Evolutionary conservation across 2,797 vertebrate genomes (phyloP).

Genomic region (Adelosebastes latens): DNA sequence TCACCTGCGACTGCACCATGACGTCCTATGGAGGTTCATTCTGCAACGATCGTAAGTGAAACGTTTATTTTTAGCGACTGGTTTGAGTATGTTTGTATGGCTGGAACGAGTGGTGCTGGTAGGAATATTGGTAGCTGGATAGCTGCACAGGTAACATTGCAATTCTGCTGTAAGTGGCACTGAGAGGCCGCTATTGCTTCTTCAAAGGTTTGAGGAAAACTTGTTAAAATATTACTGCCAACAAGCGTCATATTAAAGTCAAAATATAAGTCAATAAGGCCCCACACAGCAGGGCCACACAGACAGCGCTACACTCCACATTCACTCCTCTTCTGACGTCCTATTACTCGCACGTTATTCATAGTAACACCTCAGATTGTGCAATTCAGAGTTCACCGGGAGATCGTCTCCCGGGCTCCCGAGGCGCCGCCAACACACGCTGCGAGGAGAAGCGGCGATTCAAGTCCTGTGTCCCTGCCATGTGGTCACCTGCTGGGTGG

Average conservation of each 20-base stretch:
- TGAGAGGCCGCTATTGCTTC: not conserved
- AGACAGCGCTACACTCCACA: not conserved
- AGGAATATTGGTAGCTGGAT: not conserved
- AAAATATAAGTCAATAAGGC: not conserved
- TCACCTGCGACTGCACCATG: slow-evolving; percentile 94
- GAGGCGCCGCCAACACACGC: not conserved
- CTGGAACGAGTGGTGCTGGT: slow-evolving; percentile 15
- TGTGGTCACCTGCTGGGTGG: slow-evolving; percentile 38
- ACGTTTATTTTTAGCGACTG: not conserved
- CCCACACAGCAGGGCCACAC: not conserved
- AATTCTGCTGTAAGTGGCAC: not conserved
- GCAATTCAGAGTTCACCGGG: not conserved
- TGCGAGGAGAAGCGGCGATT: slow-evolving; percentile 43
- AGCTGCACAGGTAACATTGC: not conserved
- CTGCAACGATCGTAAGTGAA: slow-evolving; percentile 93
- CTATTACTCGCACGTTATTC: not conserved
- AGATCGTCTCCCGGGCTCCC: slow-evolving; percentile 1
- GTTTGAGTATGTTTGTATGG: not conserved
- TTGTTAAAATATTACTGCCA: not conserved
- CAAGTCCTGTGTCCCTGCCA: slow-evolving; percentile 9
- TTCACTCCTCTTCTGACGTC: not conserved
- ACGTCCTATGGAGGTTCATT: slow-evolving; percentile 92
- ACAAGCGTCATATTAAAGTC: not conserved
- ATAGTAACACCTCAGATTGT: slow-evolving; percentile 6
- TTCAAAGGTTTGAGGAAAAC: not conserved